Evolutionary conservation across 1,140 invertebrate species (phyloP).

Genomic region (Procambarus virginalis): DNA sequence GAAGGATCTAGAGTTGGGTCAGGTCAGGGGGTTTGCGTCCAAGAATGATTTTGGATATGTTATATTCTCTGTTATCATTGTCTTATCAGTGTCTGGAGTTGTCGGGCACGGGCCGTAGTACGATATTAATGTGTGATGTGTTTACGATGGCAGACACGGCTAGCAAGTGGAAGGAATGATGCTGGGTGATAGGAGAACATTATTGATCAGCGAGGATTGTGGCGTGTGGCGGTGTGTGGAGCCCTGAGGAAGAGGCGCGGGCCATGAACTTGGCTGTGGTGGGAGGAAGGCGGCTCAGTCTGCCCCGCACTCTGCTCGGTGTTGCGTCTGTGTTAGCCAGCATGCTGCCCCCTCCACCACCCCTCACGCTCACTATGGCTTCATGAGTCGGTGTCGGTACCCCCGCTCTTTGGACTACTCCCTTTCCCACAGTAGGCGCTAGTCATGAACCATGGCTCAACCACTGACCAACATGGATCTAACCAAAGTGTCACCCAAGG

Average conservation of each 20-base stretch:
- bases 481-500: background rate
- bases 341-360: background rate
- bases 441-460: background rate
- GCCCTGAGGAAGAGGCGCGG: background rate
- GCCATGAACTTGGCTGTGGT: slow-evolving; percentile 9
- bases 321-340: background rate
- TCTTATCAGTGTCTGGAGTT: too few relatives aligned
- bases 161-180: background rate
- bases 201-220: slow-evolving; percentile 10
- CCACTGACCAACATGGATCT: background rate
- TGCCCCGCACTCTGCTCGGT: background rate
- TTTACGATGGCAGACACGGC: background rate
- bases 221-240: slow-evolving; percentile 6
- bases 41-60: too few relatives aligned
- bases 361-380: background rate
- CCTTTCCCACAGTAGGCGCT: background rate
- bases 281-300: background rate
- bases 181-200: background rate
- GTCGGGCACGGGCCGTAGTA: background rate
- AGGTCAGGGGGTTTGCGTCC: too few relatives aligned
- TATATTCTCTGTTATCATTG: too few relatives aligned
- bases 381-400: background rate
- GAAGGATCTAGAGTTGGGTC: too few relatives aligned
- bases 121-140: background rate
- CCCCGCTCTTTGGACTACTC: background rate